Conservation (phyloP, 2,113 vertebrate genomes). For the Epinephelus cyanopodus region DNA sequence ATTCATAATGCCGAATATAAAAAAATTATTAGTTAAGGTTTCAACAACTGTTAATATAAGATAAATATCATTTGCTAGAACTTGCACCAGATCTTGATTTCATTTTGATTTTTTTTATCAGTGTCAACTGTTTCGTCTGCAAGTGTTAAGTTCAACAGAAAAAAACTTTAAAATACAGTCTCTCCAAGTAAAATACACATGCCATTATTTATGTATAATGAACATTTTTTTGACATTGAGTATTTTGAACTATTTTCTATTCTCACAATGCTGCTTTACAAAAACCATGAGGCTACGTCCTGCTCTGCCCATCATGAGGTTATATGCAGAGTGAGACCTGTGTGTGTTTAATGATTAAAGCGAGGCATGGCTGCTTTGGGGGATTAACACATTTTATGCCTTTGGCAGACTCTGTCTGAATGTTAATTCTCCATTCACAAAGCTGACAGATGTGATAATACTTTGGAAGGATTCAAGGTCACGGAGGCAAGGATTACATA, state of each 20-base stretch:
- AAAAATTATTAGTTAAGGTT: background rate
- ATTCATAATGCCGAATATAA: background rate
- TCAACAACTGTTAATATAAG: background rate
- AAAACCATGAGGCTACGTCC: background rate
- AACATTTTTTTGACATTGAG: background rate
- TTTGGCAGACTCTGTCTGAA: conserved; percentile 43
- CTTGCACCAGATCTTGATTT: background rate
- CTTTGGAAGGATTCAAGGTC: conserved; percentile 64
- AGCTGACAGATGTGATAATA: conserved; percentile 66
- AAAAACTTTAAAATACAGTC: background rate
- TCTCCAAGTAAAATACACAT: background rate
- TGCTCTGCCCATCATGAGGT: conserved; percentile 34
- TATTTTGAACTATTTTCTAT: background rate
- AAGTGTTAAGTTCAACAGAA: background rate
- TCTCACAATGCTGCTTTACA: background rate
- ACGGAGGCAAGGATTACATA: conserved; percentile 68
- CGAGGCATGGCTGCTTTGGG: conserved; percentile 52
- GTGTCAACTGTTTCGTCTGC: background rate
- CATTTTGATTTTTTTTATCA: background rate
- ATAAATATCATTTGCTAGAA: background rate
- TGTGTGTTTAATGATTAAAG: conserved; percentile 49
- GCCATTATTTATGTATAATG: too few relatives aligned
- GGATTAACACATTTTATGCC: conserved; percentile 76
- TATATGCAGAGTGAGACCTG: conserved; percentile 10
- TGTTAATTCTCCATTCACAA: conserved; percentile 72